Percentiles rank a stretch among this genome's conserved stretches.
Evolutionary conservation across 1,140 invertebrate species (phyloP).

Genomic region (Dinothrombium tinctorium): DNA sequence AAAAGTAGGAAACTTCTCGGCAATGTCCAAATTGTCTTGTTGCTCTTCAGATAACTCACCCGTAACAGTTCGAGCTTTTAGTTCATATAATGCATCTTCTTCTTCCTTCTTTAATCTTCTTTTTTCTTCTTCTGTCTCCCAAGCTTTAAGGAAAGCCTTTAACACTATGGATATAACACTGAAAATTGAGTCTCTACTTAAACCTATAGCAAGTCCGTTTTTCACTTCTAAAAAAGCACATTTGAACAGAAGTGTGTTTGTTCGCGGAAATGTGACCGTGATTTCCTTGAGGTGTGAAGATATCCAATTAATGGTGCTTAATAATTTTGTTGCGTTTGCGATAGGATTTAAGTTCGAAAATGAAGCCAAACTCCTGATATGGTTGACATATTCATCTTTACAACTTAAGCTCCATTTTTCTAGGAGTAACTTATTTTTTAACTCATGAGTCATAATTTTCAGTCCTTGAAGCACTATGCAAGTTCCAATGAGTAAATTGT

Average conservation of each 20-base stretch:
- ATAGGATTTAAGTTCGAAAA: background rate
- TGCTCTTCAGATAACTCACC: constrained; percentile 40
- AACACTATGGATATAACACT: background rate
- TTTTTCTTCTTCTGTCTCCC: constrained; percentile 46
- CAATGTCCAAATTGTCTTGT: constrained; percentile 38
- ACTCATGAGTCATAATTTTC: background rate
- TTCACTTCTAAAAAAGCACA: constrained; percentile 13
- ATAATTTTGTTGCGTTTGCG: too few species aligned
- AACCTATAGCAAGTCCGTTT: constrained; percentile 12
- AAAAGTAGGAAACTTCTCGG: constrained; percentile 47
- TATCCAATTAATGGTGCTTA: too few species aligned
- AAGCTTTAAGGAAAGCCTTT: constrained; percentile 30
- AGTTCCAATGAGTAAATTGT: constrained; percentile 7
- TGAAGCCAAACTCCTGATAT: background rate
- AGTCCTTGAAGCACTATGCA: constrained; percentile 7
- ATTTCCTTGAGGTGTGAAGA: background rate
- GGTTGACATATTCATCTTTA: background rate
- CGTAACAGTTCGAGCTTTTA: constrained; percentile 27
- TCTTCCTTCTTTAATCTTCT: constrained; percentile 38
- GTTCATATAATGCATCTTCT: constrained; percentile 54
- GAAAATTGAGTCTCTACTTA: background rate
- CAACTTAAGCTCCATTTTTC: background rate
- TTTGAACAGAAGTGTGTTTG: constrained; percentile 16
- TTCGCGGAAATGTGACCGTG: background rate
- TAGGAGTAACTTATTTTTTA: background rate